Evolutionary conservation across 2,113 vertebrate genomes (phyloP).

Genomic region (Zeus faber): DNA sequence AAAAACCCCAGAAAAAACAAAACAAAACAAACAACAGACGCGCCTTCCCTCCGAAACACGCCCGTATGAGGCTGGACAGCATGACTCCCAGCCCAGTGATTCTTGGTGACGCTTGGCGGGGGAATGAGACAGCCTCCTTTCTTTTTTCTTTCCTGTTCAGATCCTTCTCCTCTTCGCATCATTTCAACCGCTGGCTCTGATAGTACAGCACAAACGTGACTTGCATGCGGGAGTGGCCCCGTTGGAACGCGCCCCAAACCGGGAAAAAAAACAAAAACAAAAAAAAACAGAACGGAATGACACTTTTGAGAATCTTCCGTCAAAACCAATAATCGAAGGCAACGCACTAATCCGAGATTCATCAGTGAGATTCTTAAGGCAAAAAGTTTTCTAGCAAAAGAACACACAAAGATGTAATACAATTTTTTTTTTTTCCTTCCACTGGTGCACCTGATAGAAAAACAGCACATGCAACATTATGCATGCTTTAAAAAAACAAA

Average conservation of each 20-base stretch:
- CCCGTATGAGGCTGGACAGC: slow-evolving; percentile 7
- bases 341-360: slow-evolving; percentile 82
- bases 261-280: neutral
- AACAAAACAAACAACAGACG: too few species aligned
- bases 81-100: neutral
- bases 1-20: too few species aligned
- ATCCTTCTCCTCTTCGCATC: slow-evolving; percentile 21
- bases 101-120: slow-evolving; percentile 1
- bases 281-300: neutral
- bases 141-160: slow-evolving; percentile 6
- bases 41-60: too few species aligned
- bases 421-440: slow-evolving; percentile 38
- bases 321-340: slow-evolving; percentile 75
- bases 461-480: slow-evolving; percentile 81
- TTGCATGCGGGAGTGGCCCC: too few species aligned
- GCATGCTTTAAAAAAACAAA: slow-evolving; percentile 66
- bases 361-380: slow-evolving; percentile 86
- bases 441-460: slow-evolving; percentile 71
- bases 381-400: slow-evolving; percentile 68
- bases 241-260: too few species aligned
- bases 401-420: slow-evolving; percentile 61
- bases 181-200: slow-evolving; percentile 28
- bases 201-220: slow-evolving; percentile 26
- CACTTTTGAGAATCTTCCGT: neutral
- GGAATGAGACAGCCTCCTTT: slow-evolving; percentile 10